phyloP scores from a whole-genome alignment of 2,797 vertebrate species.

The Orientallactaga sibirica region DNA sequence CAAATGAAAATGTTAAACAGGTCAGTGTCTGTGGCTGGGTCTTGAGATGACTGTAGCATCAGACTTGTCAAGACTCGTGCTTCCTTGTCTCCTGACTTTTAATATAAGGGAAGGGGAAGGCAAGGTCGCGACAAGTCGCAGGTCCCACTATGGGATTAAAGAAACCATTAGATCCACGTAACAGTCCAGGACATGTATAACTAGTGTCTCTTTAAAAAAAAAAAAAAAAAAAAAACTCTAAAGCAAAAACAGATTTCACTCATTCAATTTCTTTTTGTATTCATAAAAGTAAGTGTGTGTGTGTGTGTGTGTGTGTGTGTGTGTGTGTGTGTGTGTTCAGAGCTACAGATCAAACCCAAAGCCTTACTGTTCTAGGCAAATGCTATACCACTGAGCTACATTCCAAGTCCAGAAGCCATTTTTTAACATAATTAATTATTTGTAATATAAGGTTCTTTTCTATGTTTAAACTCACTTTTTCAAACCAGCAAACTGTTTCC shows the following conservation, averaged over 20 bases:
- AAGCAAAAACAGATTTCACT: conserved; percentile 13
- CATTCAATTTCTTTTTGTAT: background rate
- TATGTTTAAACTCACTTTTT: conserved; percentile 46
- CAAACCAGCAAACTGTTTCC: background rate
- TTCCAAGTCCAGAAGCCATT: background rate
- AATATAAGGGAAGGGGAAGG: background rate
- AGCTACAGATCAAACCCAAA: background rate
- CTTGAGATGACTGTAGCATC: background rate
- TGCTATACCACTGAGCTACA: background rate
- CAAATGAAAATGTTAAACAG: background rate
- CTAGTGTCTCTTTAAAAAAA: conserved; percentile 8
- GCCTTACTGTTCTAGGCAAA: background rate
- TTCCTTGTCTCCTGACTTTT: background rate
- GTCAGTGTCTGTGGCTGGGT: background rate
- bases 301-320: background rate
- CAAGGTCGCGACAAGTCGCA: background rate
- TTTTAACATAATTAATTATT: background rate
- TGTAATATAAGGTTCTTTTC: background rate
- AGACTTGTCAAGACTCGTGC: background rate
- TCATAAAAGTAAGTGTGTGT: background rate
- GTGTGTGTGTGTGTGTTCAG: background rate
- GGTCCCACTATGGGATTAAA: background rate
- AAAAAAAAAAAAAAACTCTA: conserved; percentile 4
- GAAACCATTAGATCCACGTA: background rate
- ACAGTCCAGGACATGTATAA: background rate